Evolutionary conservation across 2,113 vertebrate species (phyloP), one percentile per base, ranked within the genome.

Genomic region (Sebastes schlegelii): DNA sequence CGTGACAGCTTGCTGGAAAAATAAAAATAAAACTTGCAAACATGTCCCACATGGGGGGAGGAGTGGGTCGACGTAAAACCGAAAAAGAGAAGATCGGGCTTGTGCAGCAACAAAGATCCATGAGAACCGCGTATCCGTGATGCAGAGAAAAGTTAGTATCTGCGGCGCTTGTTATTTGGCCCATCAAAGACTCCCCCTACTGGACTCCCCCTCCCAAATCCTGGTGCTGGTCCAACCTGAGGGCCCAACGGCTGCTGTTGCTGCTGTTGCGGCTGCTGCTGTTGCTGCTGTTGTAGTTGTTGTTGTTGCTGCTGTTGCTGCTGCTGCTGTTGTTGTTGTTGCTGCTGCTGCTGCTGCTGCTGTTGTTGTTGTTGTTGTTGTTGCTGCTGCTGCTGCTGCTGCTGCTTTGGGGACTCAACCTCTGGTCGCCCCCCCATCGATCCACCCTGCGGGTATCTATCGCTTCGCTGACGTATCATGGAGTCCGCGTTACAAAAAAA

Each of bases 111-210:
- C 16, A 55, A 65, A 62, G 19, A 75, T 23, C 55, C 46, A 43
- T 8, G 13, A 67, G 12, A 51, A 34, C 8, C 1, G 17, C 5
- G 6, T 19, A 8, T 69, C 6, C 9, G 4, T 4, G 12, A 21
- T 26, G 26, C 1, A 26, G 2, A 34, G 26, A 45, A 6, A 16
- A 77, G 90, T 96, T 94, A 99, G 84, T 96, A 99, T 96, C 98
- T 97, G 89, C 97, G 96, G 26, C 97, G 98, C 82, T 99, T 99
- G 95, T 96, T 99, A 95, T 98, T 99, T 88, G 97, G 97, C 84
- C 97, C 98, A 88, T 99, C 98, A 95, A 98, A 99, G 93, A 94
- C 96, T 68, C 96, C 95, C 91, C 95, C 92, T 26, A 86, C 96
- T 91, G 97, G 97, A 86, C 93, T 97, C 92, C 97, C 97, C 95